A percentile compares a stretch with the other conserved stretches of the same genome.
phyloP scores from a whole-genome alignment of 2,888 invertebrate species.

The Cistogaster globosa region DNA sequence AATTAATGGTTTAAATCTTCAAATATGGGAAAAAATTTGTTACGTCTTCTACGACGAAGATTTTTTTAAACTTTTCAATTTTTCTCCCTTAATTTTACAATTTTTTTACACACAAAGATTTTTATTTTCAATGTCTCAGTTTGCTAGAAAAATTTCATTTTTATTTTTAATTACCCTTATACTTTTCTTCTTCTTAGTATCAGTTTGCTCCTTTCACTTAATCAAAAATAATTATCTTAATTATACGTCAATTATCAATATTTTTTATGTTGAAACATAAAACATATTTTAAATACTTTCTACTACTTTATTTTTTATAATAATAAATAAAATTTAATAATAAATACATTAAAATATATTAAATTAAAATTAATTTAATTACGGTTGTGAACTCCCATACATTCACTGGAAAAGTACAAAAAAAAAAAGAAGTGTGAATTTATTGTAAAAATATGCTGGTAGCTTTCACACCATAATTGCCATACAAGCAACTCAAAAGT shows the following conservation, averaged over 20 bases:
- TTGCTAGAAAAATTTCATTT: not conserved
- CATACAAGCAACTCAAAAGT: not conserved
- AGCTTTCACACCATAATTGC: conserved; percentile 45
- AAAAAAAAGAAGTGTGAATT: conserved; percentile 7
- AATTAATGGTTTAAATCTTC: too few relatives aligned
- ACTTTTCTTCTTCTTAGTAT: not conserved
- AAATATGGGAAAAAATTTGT: too few relatives aligned
- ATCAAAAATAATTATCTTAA: not conserved
- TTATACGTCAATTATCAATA: conserved; percentile 5
- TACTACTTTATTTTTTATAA: not conserved
- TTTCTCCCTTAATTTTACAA: too few relatives aligned
- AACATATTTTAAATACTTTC: conserved; percentile 21
- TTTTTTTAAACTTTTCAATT: too few relatives aligned
- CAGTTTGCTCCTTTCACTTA: not conserved
- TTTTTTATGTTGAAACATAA: conserved; percentile 9
- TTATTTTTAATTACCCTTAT: conserved; percentile 27
- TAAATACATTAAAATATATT: not conserved
- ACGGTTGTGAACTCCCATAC: not conserved
- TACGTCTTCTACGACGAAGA: too few relatives aligned
- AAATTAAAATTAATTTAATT: conserved; percentile 14
- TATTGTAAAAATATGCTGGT: conserved; percentile 44
- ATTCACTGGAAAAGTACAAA: not conserved
- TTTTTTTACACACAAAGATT: not conserved
- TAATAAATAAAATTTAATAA: too few relatives aligned
- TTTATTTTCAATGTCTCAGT: not conserved